A percentile compares a stretch with the other conserved stretches of the same genome.
phyloP scores from a whole-genome alignment of 2,888 invertebrate genomes.

The Thera obeliscata region DNA sequence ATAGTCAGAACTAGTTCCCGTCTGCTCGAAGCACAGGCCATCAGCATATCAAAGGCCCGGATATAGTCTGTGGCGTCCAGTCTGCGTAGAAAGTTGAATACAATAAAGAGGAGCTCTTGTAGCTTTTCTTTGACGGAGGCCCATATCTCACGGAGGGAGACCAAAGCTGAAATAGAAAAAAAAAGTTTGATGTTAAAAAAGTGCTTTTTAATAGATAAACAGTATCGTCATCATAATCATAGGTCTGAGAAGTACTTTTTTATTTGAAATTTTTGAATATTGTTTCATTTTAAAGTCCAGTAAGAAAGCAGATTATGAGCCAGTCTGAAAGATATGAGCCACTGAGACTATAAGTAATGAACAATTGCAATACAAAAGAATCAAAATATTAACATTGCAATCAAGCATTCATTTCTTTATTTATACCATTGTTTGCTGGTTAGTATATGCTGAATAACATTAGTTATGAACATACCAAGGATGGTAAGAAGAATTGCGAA shows the following conservation, averaged over 20 bases:
- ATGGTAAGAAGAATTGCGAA: no score
- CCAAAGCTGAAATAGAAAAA: constrained; percentile 56
- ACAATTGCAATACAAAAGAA: neutral
- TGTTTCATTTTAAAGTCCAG: no score
- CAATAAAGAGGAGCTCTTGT: constrained; percentile 63
- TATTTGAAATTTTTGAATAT: no score
- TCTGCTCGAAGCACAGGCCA: constrained; percentile 57
- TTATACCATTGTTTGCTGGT: neutral
- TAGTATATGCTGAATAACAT: neutral
- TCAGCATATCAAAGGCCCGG: constrained; percentile 60
- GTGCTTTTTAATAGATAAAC: neutral
- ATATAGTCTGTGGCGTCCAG: constrained; percentile 62
- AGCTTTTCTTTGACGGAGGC: constrained; percentile 58
- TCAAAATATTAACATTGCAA: neutral
- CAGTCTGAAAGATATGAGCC: no score
- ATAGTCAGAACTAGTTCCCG: constrained; percentile 64
- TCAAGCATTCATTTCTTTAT: neutral
- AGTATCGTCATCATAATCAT: no score
- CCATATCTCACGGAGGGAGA: constrained; percentile 71
- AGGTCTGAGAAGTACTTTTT: no score
- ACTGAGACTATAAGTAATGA: neutral
- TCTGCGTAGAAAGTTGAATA: constrained; percentile 65
- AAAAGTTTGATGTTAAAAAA: constrained; percentile 2
- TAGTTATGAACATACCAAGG: neutral
- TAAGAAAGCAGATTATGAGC: no score